These are phyloP conservation scores for Crenichthys baileyi DNA, from an alignment of 2,797 vertebrate species.

Conservation along the genomic window DNA sequence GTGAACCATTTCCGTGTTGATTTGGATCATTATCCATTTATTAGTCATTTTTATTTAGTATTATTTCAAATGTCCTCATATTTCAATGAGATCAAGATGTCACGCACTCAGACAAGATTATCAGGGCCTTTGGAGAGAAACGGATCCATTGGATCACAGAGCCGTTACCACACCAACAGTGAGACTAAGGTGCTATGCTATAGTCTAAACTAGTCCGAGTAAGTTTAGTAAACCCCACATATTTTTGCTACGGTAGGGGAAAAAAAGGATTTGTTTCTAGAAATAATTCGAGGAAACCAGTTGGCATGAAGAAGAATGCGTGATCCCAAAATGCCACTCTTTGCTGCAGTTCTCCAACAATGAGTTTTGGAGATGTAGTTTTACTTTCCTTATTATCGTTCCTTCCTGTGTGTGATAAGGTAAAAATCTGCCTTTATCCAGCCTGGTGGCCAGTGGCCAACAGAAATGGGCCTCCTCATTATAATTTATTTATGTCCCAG, in stretches of 20 bases:
- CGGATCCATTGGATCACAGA: background rate
- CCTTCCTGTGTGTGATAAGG: too few relatives aligned
- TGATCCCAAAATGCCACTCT: background rate
- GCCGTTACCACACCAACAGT: background rate
- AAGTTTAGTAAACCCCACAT: background rate
- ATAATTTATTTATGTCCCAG: background rate
- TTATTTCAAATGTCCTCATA: background rate
- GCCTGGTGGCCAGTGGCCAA: background rate
- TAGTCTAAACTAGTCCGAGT: background rate
- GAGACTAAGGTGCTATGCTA: background rate
- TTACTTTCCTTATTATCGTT: too few relatives aligned
- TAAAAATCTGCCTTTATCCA: too few relatives aligned
- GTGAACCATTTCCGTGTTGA: background rate
- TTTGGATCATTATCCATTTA: background rate
- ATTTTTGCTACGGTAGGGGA: background rate
- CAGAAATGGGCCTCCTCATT: background rate
- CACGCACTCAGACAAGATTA: background rate
- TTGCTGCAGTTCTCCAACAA: too few relatives aligned
- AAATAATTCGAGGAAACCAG: too few relatives aligned
- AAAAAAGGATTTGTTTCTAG: too few relatives aligned
- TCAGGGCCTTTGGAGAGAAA: background rate
- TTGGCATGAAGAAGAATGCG: background rate
- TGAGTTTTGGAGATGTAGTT: background rate
- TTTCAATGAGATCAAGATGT: background rate
- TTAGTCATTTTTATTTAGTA: background rate